Evolutionary conservation across 2,888 invertebrate genomes (phyloP), one percentile per base, ranked within the genome.

Genomic region (Erebia epiphron): DNA sequence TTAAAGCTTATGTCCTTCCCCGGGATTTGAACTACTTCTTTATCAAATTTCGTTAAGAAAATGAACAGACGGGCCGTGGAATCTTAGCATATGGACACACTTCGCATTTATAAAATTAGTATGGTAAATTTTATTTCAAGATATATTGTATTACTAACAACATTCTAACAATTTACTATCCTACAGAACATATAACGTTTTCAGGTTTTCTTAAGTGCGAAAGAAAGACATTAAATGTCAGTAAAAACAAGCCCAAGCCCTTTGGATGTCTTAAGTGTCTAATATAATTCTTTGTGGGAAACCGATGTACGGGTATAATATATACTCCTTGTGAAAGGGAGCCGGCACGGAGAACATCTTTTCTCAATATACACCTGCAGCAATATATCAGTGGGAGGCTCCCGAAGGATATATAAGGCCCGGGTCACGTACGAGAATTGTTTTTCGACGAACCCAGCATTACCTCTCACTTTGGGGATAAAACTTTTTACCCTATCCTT

Each of bases 401-500:
- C 79, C 77, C 77, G 65, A 76, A 83, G 86, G 87, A 85, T 86
- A 83, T 83, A 85, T 83, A 85, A 81, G 83, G 85, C 83, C 81
- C 83, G 82, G 87, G 86, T 89, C 90, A 90, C 90, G 90, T 89
- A 85, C 83, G 78, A 79, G 81, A 82, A 87, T 84, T 90, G 89
- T 89, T 90, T 90, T 89, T 84, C 87, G 80, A 84, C 83, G 80
- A 80, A 86, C 85, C 86, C 82, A 77, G 79, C 82, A 84, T 86
- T 87, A 87, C 85, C 84, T 79, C 77, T 77, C 80, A 71, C 71
- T 68, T 66, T 61, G 68, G 66, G 68, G 68, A 68, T 67, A 67
- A 73, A 73, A 73, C 71, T 73, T 73, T 71, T 63, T 73, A 68
- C 62, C 73, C 62, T 73, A 71, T 68, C 62, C 65, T 56, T 79